These are phyloP conservation scores for Ericerus pela DNA, from an alignment of 1,140 invertebrate species.

Conservation along the genomic window DNA sequence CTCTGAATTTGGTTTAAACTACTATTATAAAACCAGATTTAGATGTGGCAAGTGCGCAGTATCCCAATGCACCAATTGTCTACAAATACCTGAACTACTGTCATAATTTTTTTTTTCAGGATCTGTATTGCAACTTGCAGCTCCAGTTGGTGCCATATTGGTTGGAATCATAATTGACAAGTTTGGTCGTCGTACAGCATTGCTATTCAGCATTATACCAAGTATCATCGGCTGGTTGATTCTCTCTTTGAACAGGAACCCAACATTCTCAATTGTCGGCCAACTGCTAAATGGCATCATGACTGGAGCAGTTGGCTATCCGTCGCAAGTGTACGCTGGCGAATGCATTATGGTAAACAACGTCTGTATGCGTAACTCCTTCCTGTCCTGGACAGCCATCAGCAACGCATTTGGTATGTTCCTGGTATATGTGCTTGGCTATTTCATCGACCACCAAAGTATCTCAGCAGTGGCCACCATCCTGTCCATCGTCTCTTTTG, in stretches of 20 bases:
- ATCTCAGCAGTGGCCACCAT: conserved; percentile 43
- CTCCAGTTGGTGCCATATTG: conserved; percentile 36
- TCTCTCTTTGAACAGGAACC: conserved; percentile 31
- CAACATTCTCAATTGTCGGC: conserved; percentile 34
- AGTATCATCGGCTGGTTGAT: conserved; percentile 40
- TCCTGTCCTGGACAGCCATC: conserved; percentile 40
- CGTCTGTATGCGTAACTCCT: conserved; percentile 37
- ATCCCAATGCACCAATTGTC: no score
- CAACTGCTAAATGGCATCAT: conserved; percentile 46
- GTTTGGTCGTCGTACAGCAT: conserved; percentile 38
- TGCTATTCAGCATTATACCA: conserved; percentile 36
- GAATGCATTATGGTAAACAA: conserved; percentile 36
- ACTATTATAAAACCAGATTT: no score
- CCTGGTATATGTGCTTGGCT: no score
- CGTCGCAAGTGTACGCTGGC: conserved; percentile 44
- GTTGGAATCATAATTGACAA: conserved; percentile 40
- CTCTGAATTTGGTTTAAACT: no score
- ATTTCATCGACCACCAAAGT: no score
- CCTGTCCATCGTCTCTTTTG: conserved; percentile 38
- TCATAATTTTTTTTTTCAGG: no score
- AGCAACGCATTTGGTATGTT: conserved; percentile 44
- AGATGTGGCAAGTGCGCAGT: no score
- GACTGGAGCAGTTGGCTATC: conserved; percentile 37
- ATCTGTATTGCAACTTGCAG: no score
- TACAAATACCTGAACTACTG: no score